A percentile compares a stretch with the other conserved stretches of the same genome.
Evolutionary conservation across 2,113 vertebrate genomes (phyloP).

Genomic region (Oreochromis tanganicae): DNA sequence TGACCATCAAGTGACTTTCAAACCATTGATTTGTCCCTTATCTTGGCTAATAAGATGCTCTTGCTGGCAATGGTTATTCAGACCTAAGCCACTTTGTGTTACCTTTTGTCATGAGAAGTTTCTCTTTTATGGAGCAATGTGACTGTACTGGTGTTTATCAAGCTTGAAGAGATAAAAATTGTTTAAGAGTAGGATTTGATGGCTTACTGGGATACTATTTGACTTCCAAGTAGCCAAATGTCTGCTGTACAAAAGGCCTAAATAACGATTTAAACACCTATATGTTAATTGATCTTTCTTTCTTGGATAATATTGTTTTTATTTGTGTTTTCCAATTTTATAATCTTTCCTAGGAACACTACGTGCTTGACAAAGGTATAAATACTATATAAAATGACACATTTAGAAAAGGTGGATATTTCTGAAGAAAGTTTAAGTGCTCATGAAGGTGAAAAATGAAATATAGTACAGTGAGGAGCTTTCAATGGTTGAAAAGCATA

Average conservation of each 20-base stretch:
- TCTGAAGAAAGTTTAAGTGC: neutral
- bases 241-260: neutral
- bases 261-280: neutral
- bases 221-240: neutral
- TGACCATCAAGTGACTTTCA: slow-evolving; percentile 42
- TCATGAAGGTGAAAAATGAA: neutral
- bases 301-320: neutral
- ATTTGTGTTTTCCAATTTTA: neutral
- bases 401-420: neutral
- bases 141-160: neutral
- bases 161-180: neutral
- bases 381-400: neutral
- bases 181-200: neutral
- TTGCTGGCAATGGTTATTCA: slow-evolving; percentile 11
- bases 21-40: slow-evolving; percentile 49
- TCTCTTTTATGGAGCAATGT: neutral
- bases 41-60: slow-evolving; percentile 34
- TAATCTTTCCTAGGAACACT: neutral
- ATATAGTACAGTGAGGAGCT: neutral
- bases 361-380: neutral
- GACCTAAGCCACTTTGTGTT: neutral
- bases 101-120: neutral
- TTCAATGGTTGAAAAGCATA: neutral
- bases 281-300: neutral
- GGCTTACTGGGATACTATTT: neutral